These are phyloP conservation scores for Neogobius melanostomus DNA, from an alignment of 2,113 vertebrate genomes.

Conservation along the genomic window DNA sequence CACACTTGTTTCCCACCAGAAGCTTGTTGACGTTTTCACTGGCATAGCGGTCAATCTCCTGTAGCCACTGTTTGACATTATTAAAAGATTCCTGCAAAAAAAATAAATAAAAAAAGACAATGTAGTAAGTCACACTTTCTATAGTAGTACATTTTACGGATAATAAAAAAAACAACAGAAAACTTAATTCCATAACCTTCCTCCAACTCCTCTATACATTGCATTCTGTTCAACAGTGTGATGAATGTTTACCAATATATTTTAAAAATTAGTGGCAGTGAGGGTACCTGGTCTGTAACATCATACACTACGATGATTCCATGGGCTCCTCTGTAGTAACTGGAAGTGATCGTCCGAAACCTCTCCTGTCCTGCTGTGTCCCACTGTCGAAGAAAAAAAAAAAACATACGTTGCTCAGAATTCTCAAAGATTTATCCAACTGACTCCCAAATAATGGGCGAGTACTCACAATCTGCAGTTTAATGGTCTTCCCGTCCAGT, in stretches of 20 bases:
- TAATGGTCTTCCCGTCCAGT: conserved; percentile 98
- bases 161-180: too few relatives aligned
- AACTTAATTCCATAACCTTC: too few relatives aligned
- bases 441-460: background rate
- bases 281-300: conserved; percentile 93
- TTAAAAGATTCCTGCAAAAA: conserved; percentile 92
- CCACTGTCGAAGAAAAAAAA: conserved; percentile 79
- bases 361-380: conserved; percentile 97
- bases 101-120: background rate
- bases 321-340: conserved; percentile 98
- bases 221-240: too few relatives aligned
- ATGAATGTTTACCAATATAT: too few relatives aligned
- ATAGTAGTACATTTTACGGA: too few relatives aligned
- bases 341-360: conserved; percentile 98
- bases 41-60: conserved; percentile 98
- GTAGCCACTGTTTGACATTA: conserved; percentile 99
- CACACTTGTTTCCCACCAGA: conserved; percentile 98
- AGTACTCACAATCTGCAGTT: conserved; percentile 98
- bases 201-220: too few relatives aligned
- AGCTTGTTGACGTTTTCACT: conserved; percentile 99
- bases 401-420: background rate
- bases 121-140: background rate
- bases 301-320: conserved; percentile 99
- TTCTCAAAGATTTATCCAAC: background rate
- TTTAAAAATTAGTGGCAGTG: background rate